phyloP scores from a whole-genome alignment of 2,113 vertebrate species.

The Mormyrus lacerda region DNA sequence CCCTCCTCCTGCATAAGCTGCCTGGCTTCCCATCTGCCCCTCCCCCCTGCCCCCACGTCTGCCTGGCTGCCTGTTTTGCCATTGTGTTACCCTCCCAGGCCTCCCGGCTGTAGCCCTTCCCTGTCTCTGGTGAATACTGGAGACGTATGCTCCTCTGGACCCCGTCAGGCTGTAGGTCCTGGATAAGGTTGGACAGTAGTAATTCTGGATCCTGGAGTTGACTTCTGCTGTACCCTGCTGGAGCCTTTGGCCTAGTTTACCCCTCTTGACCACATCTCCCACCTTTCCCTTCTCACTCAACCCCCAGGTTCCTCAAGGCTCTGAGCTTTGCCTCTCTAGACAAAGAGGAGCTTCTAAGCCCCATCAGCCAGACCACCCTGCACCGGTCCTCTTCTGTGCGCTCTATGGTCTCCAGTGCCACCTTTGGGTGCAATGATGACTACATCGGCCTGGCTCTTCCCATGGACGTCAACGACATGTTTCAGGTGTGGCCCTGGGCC shows the following conservation, averaged over 20 bases:
- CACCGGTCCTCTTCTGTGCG: slow-evolving; percentile 94
- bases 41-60: background rate
- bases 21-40: background rate
- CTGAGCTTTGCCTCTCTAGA: slow-evolving; percentile 96
- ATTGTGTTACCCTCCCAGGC: background rate
- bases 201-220: background rate
- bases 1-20: background rate
- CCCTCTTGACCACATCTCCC: background rate
- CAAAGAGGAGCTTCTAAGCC: slow-evolving; percentile 94
- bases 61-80: background rate
- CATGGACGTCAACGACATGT: slow-evolving; percentile 89
- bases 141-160: background rate
- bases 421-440: slow-evolving; percentile 84
- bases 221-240: background rate
- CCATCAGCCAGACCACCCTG: slow-evolving; percentile 91
- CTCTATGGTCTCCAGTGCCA: slow-evolving; percentile 91
- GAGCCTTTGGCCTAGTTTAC: background rate
- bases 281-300: slow-evolving; percentile 16
- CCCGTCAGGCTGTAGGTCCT: background rate
- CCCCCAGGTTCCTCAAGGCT: slow-evolving; percentile 90
- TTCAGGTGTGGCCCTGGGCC: slow-evolving; percentile 67
- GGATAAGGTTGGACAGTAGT: background rate
- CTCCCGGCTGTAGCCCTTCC: background rate
- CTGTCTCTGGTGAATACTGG: background rate
- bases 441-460: slow-evolving; percentile 91